Conservation (phyloP, 2,113 vertebrate genomes). For the Lontra canadensis region DNA sequence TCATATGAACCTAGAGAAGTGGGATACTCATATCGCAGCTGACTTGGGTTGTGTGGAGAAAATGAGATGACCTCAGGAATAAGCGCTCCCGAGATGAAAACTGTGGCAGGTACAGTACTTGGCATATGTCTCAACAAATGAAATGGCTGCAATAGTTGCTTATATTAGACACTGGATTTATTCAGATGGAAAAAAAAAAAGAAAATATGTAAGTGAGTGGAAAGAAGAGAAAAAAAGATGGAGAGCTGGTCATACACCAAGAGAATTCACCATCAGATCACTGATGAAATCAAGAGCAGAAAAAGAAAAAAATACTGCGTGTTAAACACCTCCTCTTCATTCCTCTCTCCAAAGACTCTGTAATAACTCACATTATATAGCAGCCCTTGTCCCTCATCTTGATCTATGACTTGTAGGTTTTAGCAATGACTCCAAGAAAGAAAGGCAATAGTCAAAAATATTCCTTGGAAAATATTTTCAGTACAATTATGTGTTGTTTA, state of each 20-base stretch:
- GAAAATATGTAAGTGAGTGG: neutral
- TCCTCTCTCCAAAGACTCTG: neutral
- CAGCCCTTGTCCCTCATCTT: neutral
- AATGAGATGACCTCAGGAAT: slow-evolving; percentile 21
- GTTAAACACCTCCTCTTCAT: neutral
- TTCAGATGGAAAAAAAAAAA: neutral
- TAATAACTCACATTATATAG: neutral
- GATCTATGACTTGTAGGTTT: neutral
- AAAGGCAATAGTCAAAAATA: slow-evolving; percentile 4
- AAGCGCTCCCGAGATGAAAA: slow-evolving; percentile 33
- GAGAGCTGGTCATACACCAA: neutral
- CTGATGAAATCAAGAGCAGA: neutral
- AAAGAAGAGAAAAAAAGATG: neutral
- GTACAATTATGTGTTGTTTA: neutral
- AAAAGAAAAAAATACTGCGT: neutral
- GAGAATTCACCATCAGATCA: neutral
- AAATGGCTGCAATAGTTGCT: slow-evolving; percentile 37
- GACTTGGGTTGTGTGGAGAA: slow-evolving; percentile 32
- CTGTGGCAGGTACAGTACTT: neutral
- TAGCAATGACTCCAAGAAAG: neutral
- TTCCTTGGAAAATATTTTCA: slow-evolving; percentile 12
- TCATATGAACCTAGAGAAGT: slow-evolving; percentile 46
- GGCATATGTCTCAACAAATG: slow-evolving; percentile 50
- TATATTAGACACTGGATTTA: slow-evolving; percentile 1
- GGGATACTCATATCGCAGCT: slow-evolving; percentile 52